These are phyloP conservation scores for Neomorphus geoffroyi DNA, from an alignment of 2,797 vertebrate species.

Conservation along the genomic window DNA sequence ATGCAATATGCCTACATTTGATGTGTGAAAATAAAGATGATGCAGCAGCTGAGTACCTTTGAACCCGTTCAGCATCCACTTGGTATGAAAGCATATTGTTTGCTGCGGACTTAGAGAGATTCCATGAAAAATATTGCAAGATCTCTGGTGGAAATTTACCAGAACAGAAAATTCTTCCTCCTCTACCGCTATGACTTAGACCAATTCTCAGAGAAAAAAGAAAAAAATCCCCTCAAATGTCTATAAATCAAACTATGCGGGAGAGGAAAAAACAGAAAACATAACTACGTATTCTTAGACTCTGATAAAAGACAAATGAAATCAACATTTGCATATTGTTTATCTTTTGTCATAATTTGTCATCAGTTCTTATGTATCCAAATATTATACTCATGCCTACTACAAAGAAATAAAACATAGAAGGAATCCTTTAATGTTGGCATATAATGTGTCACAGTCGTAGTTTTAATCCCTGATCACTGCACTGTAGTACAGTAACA, in stretches of 20 bases:
- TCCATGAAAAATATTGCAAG: background rate
- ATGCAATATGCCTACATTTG: conserved; percentile 56
- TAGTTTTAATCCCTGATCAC: background rate
- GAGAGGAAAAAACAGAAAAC: background rate
- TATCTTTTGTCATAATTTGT: background rate
- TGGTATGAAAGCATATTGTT: background rate
- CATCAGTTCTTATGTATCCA: background rate
- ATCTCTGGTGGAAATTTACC: background rate
- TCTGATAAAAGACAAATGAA: background rate
- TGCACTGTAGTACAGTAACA: background rate
- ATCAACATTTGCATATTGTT: background rate
- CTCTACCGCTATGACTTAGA: background rate
- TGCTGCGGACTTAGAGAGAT: background rate
- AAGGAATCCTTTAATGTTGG: background rate
- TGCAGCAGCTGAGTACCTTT: conserved; percentile 36
- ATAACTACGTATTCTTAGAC: background rate
- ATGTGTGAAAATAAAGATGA: conserved; percentile 62
- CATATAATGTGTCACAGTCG: background rate
- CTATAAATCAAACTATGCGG: background rate
- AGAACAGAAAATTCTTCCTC: background rate
- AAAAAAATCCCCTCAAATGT: background rate
- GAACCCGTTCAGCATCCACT: conserved; percentile 45
- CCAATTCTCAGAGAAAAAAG: background rate
- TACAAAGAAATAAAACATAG: background rate
- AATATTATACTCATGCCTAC: background rate